phyloP scores from a whole-genome alignment of 2,888 invertebrate genomes.

The Neria commutata region DNA sequence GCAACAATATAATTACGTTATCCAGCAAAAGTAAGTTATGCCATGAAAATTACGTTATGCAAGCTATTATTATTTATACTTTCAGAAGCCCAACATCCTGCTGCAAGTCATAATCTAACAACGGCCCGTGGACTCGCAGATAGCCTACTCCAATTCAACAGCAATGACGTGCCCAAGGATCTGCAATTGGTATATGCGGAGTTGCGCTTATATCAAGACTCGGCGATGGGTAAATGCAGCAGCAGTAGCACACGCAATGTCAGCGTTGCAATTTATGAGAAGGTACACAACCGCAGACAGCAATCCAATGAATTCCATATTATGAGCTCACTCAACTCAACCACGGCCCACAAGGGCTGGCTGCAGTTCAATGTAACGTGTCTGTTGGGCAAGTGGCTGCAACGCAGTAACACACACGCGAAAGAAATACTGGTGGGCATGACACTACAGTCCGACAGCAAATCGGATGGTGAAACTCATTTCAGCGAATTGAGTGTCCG shows the following conservation, averaged over 20 bases:
- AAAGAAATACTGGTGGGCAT: slow-evolving; percentile 43
- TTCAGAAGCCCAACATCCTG: too few relatives aligned
- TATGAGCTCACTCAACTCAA: slow-evolving; percentile 75
- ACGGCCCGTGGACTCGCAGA: not conserved
- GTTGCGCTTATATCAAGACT: slow-evolving; percentile 75
- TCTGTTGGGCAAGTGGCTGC: slow-evolving; percentile 74
- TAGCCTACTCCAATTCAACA: slow-evolving; percentile 91
- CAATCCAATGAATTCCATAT: slow-evolving; percentile 67
- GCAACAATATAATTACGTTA: not conserved
- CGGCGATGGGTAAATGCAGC: slow-evolving; percentile 30
- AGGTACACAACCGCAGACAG: slow-evolving; percentile 29
- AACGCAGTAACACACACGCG: slow-evolving; percentile 24
- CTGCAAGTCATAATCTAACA: too few relatives aligned
- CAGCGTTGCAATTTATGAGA: slow-evolving; percentile 48
- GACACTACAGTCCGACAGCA: slow-evolving; percentile 44
- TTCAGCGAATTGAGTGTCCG: too few relatives aligned
- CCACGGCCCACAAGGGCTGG: slow-evolving; percentile 80
- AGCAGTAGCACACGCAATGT: slow-evolving; percentile 28
- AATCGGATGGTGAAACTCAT: slow-evolving; percentile 73
- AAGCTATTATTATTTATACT: too few relatives aligned
- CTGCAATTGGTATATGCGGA: slow-evolving; percentile 82
- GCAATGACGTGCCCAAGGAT: slow-evolving; percentile 80
- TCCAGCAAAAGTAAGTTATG: slow-evolving; percentile 77
- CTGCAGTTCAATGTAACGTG: slow-evolving; percentile 81
- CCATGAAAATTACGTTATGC: not conserved